Conservation (phyloP, 2,888 invertebrate species). For the Sclerodermus sp. region DNA sequence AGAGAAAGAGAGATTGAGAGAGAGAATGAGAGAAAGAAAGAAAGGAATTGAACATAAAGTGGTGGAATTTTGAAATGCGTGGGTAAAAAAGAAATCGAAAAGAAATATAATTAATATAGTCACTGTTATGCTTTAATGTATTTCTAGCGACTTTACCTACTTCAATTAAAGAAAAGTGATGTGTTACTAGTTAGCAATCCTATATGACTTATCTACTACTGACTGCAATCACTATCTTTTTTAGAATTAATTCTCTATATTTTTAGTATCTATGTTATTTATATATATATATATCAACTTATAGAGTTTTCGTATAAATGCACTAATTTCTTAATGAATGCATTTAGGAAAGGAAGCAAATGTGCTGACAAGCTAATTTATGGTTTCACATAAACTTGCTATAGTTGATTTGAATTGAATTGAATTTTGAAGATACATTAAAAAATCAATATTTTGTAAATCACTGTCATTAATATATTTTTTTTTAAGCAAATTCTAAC, state of each 20-base stretch:
- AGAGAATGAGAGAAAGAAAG: slow-evolving; percentile 13
- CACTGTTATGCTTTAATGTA: slow-evolving; percentile 55
- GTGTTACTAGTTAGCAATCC: slow-evolving; percentile 41
- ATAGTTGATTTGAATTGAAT: too few species aligned
- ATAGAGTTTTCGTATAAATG: too few species aligned
- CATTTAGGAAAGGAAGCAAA: too few species aligned
- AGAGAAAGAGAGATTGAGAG: slow-evolving; percentile 23
- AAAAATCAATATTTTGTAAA: too few species aligned
- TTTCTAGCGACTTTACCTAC: slow-evolving; percentile 51
- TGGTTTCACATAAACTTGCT: too few species aligned
- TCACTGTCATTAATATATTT: too few species aligned
- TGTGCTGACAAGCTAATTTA: too few species aligned
- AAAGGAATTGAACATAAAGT: slow-evolving; percentile 1
- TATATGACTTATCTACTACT: slow-evolving; percentile 31
- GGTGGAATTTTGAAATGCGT: background rate
- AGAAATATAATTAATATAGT: slow-evolving; percentile 45
- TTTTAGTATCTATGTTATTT: slow-evolving; percentile 24
- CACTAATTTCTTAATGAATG: too few species aligned
- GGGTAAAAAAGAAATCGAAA: slow-evolving; percentile 32
- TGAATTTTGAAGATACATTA: too few species aligned
- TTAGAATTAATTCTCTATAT: slow-evolving; percentile 22
- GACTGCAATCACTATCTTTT: slow-evolving; percentile 22
- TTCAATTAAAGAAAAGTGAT: slow-evolving; percentile 44
- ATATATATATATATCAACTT: background rate
- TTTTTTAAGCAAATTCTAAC: too few species aligned